These are phyloP conservation scores for Molorchus minor DNA, from an alignment of 2,888 invertebrate species.

Conservation along the genomic window DNA sequence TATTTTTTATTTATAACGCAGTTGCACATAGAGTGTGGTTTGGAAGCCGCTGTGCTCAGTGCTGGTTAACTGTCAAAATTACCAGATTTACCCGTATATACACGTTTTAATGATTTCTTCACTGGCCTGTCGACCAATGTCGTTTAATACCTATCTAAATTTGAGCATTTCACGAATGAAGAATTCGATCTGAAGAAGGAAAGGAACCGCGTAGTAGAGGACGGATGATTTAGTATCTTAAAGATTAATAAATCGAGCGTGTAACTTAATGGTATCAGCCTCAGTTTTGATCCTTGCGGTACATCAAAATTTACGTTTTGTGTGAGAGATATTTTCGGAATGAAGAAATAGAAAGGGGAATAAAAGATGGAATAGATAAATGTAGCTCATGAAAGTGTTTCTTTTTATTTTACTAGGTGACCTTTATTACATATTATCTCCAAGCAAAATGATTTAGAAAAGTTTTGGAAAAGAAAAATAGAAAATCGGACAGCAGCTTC, in stretches of 20 bases:
- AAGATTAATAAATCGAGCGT: slow-evolving; percentile 13
- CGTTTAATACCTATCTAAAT: slow-evolving; percentile 36
- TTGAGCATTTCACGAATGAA: slow-evolving; percentile 40
- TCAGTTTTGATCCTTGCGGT: background rate
- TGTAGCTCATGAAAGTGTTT: too few species aligned
- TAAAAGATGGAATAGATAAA: background rate
- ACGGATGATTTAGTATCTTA: slow-evolving; percentile 34
- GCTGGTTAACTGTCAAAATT: slow-evolving; percentile 42
- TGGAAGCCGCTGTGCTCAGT: slow-evolving; percentile 56
- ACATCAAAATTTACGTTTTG: background rate
- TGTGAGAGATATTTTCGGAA: background rate
- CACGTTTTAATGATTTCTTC: slow-evolving; percentile 32
- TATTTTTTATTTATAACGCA: too few species aligned
- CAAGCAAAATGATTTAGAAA: too few species aligned
- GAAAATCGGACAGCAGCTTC: too few species aligned
- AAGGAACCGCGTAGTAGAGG: slow-evolving; percentile 24
- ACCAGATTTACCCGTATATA: slow-evolving; percentile 39
- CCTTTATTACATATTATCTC: too few species aligned
- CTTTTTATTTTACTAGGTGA: too few species aligned
- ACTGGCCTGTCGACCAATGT: slow-evolving; percentile 20
- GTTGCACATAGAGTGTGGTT: slow-evolving; percentile 54
- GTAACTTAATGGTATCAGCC: background rate
- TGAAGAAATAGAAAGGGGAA: background rate
- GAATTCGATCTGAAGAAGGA: slow-evolving; percentile 9
- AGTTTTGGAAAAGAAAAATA: too few species aligned